Evolutionary conservation across 2,888 invertebrate species (phyloP), one percentile per base, ranked within the genome.

Genomic region (Tipula helvola): DNA sequence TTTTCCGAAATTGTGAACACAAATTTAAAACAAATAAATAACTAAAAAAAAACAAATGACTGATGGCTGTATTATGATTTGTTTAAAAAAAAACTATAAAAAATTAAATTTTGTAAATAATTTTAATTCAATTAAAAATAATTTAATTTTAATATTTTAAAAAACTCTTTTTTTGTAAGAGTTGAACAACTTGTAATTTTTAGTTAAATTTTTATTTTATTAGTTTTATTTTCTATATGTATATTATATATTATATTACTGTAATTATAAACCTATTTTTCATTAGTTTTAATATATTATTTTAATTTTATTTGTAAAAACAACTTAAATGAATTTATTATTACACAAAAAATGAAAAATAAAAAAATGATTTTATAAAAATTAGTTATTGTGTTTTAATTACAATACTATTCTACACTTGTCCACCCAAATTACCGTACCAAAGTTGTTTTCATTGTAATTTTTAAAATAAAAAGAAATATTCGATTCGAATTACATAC

Each of bases 301-400:
- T 71, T 71, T 71, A 71, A 71, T 71, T 28, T 71, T 71, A 71
- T 71, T 71, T 71, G 71, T 71, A 71, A 28, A 71, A 71, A 71
- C 71, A 71, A 71, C 71, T 71, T 71, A 71, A 71, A 71, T 71
- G 71, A 71, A 71, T 71, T 71, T 71, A 71, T 71, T 71, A 71
- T 71, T 71, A 71, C 71, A 71, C 71, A 71, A 71, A 71, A 71
- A 71, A 71, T 71, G 28, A 71, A 71, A 71, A 71, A 71, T 71
- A 71, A 71, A 71, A 28, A 71, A 10, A 28, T 28, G 12, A 71
- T 71, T 71, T 71, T 71, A 71, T 71, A 71, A 71, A 71, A 71
- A 71, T 71, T 71, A 71, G 7, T 71, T 57, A 3, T 57, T 57
- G 52, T 57, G 5, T 57, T 57, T 28, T 28, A 28, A 28, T 28